Conservation (phyloP, 2,113 vertebrate genomes). For the Carassius carassius region DNA sequence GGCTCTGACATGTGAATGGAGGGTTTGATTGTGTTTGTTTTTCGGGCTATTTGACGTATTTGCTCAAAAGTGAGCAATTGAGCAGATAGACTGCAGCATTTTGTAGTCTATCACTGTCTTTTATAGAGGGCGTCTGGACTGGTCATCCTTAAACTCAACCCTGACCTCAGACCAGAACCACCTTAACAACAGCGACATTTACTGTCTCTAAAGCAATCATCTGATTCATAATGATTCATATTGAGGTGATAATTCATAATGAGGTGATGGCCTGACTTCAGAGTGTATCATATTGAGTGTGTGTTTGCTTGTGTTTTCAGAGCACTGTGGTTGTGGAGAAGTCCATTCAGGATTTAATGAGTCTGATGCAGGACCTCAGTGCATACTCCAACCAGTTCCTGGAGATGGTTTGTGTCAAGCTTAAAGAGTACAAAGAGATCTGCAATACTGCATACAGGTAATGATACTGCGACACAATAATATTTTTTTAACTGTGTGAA, state of each 20-base stretch:
- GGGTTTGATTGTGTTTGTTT: conserved; percentile 41
- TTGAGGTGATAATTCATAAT: too few relatives aligned
- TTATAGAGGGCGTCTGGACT: background rate
- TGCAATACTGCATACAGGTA: conserved; percentile 93
- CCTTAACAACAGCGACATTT: conserved; percentile 8
- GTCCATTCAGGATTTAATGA: conserved; percentile 95
- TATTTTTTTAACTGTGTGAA: background rate
- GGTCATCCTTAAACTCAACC: conserved; percentile 6
- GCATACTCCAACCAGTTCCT: conserved; percentile 98
- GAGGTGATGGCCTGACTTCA: background rate
- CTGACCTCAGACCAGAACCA: background rate
- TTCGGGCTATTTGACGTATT: conserved; percentile 26
- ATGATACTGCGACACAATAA: background rate
- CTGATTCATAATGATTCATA: conserved; percentile 6
- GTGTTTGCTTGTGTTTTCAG: conserved; percentile 67
- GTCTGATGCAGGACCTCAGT: conserved; percentile 93
- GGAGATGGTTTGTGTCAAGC: conserved; percentile 96
- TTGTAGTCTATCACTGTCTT: conserved; percentile 1
- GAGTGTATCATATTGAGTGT: background rate
- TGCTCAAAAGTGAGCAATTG: conserved; percentile 28
- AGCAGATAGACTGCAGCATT: conserved; percentile 35
- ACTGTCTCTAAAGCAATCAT: background rate
- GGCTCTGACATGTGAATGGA: conserved; percentile 53
- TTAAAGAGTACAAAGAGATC: conserved; percentile 97
- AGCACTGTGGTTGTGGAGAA: conserved; percentile 97